These are phyloP conservation scores for Caenorhabditis macrosperma DNA, from an alignment of 2,888 invertebrate species.

Conservation along the genomic window DNA sequence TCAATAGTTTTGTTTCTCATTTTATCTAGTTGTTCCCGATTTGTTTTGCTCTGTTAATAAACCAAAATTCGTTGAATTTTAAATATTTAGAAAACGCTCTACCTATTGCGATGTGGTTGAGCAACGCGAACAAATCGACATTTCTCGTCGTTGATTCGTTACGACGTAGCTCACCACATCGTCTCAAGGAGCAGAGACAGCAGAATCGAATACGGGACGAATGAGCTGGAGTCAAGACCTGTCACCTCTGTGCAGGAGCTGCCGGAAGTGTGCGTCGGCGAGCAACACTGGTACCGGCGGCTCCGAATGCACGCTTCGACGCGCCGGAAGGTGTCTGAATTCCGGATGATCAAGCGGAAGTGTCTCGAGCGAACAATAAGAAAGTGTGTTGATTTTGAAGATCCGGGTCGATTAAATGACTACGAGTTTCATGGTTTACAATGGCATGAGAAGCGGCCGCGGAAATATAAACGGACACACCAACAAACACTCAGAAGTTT, in stretches of 20 bases:
- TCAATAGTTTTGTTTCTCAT: slow-evolving; percentile 14
- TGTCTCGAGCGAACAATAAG: neutral
- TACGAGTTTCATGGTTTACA: too few relatives aligned
- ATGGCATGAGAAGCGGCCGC: too few relatives aligned
- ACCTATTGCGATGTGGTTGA: slow-evolving; percentile 34
- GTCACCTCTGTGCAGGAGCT: neutral
- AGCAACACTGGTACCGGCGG: neutral
- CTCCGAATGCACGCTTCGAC: neutral
- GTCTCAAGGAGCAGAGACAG: neutral
- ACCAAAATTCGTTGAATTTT: neutral
- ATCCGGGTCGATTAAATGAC: too few relatives aligned
- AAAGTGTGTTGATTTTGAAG: neutral
- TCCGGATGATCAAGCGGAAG: neutral
- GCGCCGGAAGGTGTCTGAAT: neutral
- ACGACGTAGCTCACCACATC: slow-evolving; percentile 44
- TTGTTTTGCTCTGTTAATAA: slow-evolving; percentile 10
- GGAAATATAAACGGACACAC: too few relatives aligned
- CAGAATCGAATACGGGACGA: neutral
- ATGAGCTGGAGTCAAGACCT: neutral
- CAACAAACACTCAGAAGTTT: too few relatives aligned
- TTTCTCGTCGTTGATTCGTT: slow-evolving; percentile 1
- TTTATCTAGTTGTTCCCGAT: slow-evolving; percentile 4
- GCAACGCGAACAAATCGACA: slow-evolving; percentile 52
- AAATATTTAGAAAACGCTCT: neutral
- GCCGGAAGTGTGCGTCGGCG: slow-evolving; percentile 12